Conservation (phyloP, 2,888 invertebrate genomes). For the Ceraclea dissimilis region DNA sequence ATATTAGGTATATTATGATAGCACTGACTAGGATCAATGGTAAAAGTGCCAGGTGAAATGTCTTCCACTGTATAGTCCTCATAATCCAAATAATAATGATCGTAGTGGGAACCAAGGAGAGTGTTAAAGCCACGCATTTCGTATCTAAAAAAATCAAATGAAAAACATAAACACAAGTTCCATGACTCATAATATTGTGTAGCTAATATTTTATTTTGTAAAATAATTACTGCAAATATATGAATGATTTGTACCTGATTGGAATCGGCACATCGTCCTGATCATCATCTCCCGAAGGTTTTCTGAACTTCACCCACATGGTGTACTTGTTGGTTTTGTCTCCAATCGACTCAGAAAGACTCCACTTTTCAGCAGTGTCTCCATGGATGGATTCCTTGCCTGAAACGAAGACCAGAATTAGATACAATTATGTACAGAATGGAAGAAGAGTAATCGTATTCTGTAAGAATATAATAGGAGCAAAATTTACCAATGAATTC, state of each 20-base stretch:
- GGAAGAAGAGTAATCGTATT: too few relatives aligned
- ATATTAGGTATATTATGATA: neutral
- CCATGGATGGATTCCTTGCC: conserved; percentile 67
- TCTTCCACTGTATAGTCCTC: conserved; percentile 57
- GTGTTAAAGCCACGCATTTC: conserved; percentile 93
- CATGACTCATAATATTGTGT: too few relatives aligned
- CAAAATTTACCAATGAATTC: conserved; percentile 33
- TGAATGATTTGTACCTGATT: conserved; percentile 39
- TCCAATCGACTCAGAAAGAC: conserved; percentile 57
- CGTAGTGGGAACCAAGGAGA: conserved; percentile 90
- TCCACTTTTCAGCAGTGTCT: conserved; percentile 70
- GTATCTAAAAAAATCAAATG: conserved; percentile 45
- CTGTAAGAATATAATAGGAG: too few relatives aligned
- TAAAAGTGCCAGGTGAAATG: conserved; percentile 63
- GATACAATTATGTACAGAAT: neutral
- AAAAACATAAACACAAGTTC: too few relatives aligned
- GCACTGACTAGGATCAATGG: conserved; percentile 52
- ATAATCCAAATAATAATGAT: conserved; percentile 87
- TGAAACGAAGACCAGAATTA: conserved; percentile 25
- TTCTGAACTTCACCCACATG: conserved; percentile 76
- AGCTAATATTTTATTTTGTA: too few relatives aligned
- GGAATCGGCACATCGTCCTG: conserved; percentile 54
- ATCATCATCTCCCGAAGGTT: conserved; percentile 38
- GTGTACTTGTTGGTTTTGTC: conserved; percentile 83
- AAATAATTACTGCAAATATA: too few relatives aligned